Evolutionary conservation across 2,113 vertebrate genomes (phyloP), one percentile per base, ranked within the genome.

Genomic region (Rousettus leschenaultii): DNA sequence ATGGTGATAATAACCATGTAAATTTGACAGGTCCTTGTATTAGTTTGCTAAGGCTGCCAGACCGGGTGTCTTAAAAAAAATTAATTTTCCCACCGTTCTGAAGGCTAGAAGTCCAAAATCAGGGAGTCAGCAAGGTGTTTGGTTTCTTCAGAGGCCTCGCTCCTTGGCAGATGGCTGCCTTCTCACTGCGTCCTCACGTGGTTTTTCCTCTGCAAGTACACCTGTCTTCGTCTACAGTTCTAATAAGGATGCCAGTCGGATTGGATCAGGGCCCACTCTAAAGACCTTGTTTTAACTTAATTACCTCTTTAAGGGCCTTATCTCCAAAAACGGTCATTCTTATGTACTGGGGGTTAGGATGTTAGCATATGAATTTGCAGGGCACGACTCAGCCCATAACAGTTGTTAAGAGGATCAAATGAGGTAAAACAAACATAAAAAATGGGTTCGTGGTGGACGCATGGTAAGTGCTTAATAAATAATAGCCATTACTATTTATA

Each of bases 391-490:
- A 71, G 65, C 40, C 33, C 4, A 4, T 55, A 84, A 38, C 11
- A 28, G 6, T 91, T 70, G 10, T 43, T 71, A 77, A 45, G 7
- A 73, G 26, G 15, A 79, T 71, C 83, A 61, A 68, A 68, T 55
- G 40, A 73, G 11, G 11, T 83, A 24, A 90, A 84, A 77, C 9
- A 95, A 93, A 73, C 70, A 66, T 12, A 65, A 93, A 85, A 38
- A 80, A 55, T 77, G 82, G 10, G 35, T 84, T 55, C 65, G 45
- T 43, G 43, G 43, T 86, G 22, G 53, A 91, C 45, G 57, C 7
- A 65, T 33, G 7, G 43, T 38, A 71, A 40, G 19, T 45, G 3
- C 59, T 90, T 87, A n/a, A 43, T 84, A 75, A 70, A 38, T 57
- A 77, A 51, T 78, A 61, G 16, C 26, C 4, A 51, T 48, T 38